Conservation (phyloP, 1,140 invertebrate species). For the Stegodyphus mimosarum region DNA sequence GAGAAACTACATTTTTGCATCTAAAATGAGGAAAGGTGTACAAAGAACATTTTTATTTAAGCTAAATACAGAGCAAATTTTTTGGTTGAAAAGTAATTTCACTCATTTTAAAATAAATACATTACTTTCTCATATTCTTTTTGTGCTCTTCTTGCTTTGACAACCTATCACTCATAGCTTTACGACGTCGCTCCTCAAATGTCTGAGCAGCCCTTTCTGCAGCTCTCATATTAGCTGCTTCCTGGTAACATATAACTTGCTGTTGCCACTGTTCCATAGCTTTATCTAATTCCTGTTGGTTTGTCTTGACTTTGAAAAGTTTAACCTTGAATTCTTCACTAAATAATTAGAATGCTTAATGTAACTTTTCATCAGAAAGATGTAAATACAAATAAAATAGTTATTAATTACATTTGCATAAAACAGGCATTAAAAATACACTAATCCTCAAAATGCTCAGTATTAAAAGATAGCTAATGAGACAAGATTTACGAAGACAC, state of each 20-base stretch:
- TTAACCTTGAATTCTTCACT: conserved; percentile 56
- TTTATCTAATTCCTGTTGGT: conserved; percentile 58
- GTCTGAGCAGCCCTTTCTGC: conserved; percentile 50
- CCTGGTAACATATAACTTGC: conserved; percentile 48
- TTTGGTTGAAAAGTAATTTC: too few species aligned
- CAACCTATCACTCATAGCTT: conserved; percentile 37
- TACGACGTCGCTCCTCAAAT: conserved; percentile 34
- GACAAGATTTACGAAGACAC: too few species aligned
- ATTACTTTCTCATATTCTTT: conserved; percentile 57
- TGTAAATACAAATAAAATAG: neutral
- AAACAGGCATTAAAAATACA: neutral
- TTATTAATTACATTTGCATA: neutral
- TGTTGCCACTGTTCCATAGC: conserved; percentile 53
- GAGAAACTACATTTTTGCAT: too few species aligned
- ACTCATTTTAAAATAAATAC: too few species aligned
- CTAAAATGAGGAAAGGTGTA: too few species aligned
- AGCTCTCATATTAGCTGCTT: conserved; percentile 51
- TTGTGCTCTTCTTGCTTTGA: conserved; percentile 57
- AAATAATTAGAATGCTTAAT: too few species aligned
- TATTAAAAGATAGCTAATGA: too few species aligned
- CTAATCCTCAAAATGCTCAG: too few species aligned
- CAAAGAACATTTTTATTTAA: too few species aligned
- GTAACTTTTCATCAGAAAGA: neutral
- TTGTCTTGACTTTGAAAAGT: conserved; percentile 44
- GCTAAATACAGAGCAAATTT: too few species aligned